Conservation (phyloP, 2,113 vertebrate genomes). For the Malaclemys terrapin region DNA sequence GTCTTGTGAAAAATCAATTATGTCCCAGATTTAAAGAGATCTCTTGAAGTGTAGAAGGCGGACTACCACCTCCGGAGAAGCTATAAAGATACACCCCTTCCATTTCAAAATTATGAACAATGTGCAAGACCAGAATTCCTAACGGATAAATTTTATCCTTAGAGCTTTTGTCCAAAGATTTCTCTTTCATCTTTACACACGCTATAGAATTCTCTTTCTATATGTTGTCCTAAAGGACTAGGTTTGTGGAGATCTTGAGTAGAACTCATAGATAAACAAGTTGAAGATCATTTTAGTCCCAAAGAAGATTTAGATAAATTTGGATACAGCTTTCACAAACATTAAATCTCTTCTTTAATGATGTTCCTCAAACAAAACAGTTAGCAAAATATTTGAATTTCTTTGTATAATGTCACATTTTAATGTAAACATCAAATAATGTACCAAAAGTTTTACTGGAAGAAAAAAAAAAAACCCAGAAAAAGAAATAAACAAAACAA, state of each 20-base stretch:
- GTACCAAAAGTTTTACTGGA: conserved; percentile 88
- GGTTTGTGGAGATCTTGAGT: conserved; percentile 61
- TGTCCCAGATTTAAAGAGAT: conserved; percentile 47
- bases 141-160: conserved; percentile 54
- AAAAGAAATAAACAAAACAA: conserved; percentile 73
- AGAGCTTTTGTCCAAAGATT: conserved; percentile 47
- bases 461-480: conserved; percentile 59
- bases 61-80: conserved; percentile 27
- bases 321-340: conserved; percentile 82
- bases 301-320: conserved; percentile 72
- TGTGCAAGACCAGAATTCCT: conserved; percentile 66
- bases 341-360: conserved; percentile 84
- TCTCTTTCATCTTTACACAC: conserved; percentile 38
- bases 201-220: conserved; percentile 49
- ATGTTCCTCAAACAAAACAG: conserved; percentile 89
- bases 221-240: conserved; percentile 64
- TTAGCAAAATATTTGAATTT: conserved; percentile 92
- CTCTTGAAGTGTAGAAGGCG: conserved; percentile 70
- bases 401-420: conserved; percentile 93
- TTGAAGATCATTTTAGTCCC: conserved; percentile 55
- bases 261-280: conserved; percentile 61
- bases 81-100: conserved; percentile 4
- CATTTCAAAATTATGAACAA: conserved; percentile 46
- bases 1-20: conserved; percentile 17
- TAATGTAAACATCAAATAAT: conserved; percentile 97